Conservation (phyloP, 2,888 invertebrate species). For the Fragum sueziense region DNA sequence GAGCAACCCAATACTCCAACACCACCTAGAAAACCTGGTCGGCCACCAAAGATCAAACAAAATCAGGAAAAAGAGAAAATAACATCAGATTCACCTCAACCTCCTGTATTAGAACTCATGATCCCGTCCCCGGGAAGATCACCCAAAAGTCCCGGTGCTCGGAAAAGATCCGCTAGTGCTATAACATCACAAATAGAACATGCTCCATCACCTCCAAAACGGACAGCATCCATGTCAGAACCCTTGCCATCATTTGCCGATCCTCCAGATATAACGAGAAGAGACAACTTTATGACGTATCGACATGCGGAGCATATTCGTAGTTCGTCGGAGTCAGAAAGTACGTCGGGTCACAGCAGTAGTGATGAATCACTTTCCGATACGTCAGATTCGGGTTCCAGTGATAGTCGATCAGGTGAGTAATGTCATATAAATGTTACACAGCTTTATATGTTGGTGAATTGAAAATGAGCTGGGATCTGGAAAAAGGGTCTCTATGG, state of each 20-base stretch:
- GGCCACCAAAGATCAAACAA: slow-evolving; percentile 64
- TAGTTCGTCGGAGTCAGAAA: slow-evolving; percentile 77
- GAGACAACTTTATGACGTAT: slow-evolving; percentile 84
- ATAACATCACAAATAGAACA: slow-evolving; percentile 57
- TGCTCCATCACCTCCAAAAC: slow-evolving; percentile 72
- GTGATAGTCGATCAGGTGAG: slow-evolving; percentile 76
- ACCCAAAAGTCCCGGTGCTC: slow-evolving; percentile 67
- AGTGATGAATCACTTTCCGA: slow-evolving; percentile 78
- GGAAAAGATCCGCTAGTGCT: slow-evolving; percentile 75
- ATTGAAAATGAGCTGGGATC: too few relatives aligned
- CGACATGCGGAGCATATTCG: slow-evolving; percentile 75
- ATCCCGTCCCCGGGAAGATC: slow-evolving; percentile 61
- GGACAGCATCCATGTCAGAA: slow-evolving; percentile 71
- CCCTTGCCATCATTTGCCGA: slow-evolving; percentile 64
- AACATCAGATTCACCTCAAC: slow-evolving; percentile 63
- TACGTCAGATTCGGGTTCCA: slow-evolving; percentile 71
- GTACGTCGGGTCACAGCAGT: slow-evolving; percentile 77
- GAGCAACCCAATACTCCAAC: slow-evolving; percentile 57
- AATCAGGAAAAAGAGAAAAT: slow-evolving; percentile 51
- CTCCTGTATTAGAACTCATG: slow-evolving; percentile 66
- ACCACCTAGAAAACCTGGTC: slow-evolving; percentile 68
- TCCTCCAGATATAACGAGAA: slow-evolving; percentile 69
- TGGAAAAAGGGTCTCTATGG: too few relatives aligned
- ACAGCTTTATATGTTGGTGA: neutral
- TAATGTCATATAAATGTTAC: neutral